A percentile compares a stretch with the other conserved stretches of the same genome.
Evolutionary conservation across 2,797 vertebrate genomes (phyloP).

Genomic region (Myotis vivesi): DNA sequence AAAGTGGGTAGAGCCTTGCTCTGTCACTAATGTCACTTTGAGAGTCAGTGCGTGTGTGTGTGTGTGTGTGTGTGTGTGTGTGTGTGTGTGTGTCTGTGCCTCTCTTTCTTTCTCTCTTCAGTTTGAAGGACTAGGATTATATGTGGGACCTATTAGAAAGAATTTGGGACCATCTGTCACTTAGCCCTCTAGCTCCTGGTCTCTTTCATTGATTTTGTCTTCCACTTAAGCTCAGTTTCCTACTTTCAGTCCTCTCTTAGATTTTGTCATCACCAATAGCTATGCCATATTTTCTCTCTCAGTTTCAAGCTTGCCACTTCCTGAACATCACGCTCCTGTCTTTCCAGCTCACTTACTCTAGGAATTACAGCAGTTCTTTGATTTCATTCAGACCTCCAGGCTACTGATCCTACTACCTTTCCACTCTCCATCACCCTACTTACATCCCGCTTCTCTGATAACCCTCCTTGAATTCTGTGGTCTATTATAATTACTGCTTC

Average conservation of each 20-base stretch:
- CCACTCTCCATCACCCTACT: neutral
- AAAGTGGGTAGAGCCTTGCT: neutral
- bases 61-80: neutral
- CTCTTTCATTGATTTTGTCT: neutral
- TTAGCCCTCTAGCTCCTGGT: neutral
- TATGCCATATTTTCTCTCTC: neutral
- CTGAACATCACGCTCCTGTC: rapidly evolving
- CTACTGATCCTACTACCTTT: neutral
- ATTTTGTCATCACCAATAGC: neutral
- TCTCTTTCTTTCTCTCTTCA: no score
- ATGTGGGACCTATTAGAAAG: neutral
- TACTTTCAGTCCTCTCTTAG: neutral
- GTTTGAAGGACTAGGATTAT: neutral
- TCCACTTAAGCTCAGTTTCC: neutral
- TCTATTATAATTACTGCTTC: neutral
- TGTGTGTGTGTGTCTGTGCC: neutral
- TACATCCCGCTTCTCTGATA: neutral
- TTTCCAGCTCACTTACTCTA: neutral
- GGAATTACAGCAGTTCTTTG: neutral
- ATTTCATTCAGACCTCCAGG: neutral
- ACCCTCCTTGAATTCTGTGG: neutral
- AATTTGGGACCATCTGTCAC: neutral
- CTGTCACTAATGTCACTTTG: neutral
- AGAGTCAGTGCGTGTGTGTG: neutral
- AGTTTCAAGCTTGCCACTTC: neutral